Evolutionary conservation across 2,797 vertebrate genomes (phyloP), one percentile per base, ranked within the genome.

Genomic region (Brachyalestes nurse): DNA sequence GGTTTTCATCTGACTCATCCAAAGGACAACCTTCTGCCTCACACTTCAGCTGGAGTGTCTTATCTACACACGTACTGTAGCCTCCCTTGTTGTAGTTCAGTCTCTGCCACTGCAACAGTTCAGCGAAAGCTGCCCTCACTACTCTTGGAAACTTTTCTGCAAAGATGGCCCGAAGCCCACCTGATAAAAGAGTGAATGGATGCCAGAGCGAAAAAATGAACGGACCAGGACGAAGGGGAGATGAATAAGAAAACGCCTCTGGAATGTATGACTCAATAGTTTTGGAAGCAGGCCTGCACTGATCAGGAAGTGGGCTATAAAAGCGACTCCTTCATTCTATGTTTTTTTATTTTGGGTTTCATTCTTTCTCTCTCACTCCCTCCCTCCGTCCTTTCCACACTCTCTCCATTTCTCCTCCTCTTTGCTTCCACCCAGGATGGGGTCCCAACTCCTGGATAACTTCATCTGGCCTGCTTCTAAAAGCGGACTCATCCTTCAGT

Each of bases 181-280:
- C 79, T 77, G 85, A 87, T 83, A 82, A 79, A 77, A 66, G 82
- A 86, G 79, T 79, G 84, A 82, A 51, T 79, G 72, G 81, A 88
- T 6, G 58, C 1, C 14, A 76, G 76, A 88, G 86, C 81, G 61
- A 81, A 67, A 75, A 64, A 78, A 74, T 80, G 25, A 74, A 86
- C 82, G 13, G 66, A 53, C 21, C 6, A 53, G 72, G 34, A 25
- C 4, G 71, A 65, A 13, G 47, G n/a, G 60, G 42, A 70, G 71
- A 34, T 67, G 51, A 74, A 47, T 53, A 38, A 79, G 25, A 53
- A 60, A 58, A 61, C 47, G 16, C 86, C 80, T 85, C 73, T 81
- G 91, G 90, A 93, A 92, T 91, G 90, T 85, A 73, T 87, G 89
- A 92, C 88, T 91, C 86, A 14, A 74, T 88, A 88, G 86, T 87